Evolutionary conservation across 2,113 vertebrate species (phyloP).

Genomic region (Anthoscopus minutus): DNA sequence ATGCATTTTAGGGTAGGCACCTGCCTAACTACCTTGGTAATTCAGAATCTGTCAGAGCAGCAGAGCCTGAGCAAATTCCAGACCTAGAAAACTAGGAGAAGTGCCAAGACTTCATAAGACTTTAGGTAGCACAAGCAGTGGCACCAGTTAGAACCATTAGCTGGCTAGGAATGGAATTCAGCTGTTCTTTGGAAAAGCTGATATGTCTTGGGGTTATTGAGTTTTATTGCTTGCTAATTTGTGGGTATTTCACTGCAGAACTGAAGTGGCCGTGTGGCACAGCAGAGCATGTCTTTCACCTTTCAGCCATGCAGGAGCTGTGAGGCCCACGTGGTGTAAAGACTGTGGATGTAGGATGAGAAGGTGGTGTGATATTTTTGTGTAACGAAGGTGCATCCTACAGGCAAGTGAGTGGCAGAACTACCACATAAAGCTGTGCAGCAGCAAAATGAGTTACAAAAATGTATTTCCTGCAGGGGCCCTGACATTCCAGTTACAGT

Average conservation of each 20-base stretch:
- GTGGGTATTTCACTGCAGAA: neutral
- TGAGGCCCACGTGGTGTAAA: neutral
- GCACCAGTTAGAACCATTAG: slow-evolving; percentile 21
- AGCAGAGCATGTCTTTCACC: neutral
- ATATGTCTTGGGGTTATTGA: neutral
- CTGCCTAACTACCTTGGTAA: slow-evolving; percentile 4
- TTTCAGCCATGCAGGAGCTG: neutral
- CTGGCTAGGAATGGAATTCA: slow-evolving; percentile 33
- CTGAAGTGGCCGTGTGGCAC: neutral
- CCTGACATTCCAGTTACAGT: neutral
- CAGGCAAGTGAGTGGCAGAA: neutral
- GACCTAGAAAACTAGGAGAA: neutral
- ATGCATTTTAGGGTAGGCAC: neutral
- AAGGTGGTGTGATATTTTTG: neutral
- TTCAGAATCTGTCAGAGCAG: neutral
- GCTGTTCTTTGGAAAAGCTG: slow-evolving; percentile 35
- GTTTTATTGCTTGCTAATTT: neutral
- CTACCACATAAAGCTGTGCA: neutral
- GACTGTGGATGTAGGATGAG: neutral
- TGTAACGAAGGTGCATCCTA: neutral
- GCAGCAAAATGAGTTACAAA: neutral
- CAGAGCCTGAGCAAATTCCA: slow-evolving; percentile 10
- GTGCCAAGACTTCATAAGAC: neutral
- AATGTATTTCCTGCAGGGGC: neutral
- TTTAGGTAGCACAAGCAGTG: neutral